Evolutionary conservation across 30 jellyfish, hydroid and myxozoan species (phyloP).

Genomic region (Pelagia noctiluca): DNA sequence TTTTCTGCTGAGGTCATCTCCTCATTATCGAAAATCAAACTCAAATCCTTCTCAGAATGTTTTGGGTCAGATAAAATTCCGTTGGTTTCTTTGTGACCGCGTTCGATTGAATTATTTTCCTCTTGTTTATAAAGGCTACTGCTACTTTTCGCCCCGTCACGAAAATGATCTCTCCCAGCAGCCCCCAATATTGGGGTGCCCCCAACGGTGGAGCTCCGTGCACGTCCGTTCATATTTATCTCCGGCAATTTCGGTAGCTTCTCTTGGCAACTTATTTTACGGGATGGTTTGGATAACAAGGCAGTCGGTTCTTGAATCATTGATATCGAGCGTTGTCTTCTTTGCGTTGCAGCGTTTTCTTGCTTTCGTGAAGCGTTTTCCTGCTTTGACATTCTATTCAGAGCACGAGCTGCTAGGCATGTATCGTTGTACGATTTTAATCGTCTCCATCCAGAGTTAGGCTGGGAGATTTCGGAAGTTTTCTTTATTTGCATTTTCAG

Average conservation of each 20-base stretch:
- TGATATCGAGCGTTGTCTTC: constrained; percentile 17
- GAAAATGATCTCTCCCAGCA: no score
- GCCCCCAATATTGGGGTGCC: no score
- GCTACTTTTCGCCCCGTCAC: no score
- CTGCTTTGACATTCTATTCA: neutral
- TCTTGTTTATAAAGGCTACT: no score
- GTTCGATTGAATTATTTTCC: no score
- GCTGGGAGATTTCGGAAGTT: neutral
- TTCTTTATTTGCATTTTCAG: neutral
- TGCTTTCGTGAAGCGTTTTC: neutral
- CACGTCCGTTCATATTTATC: neutral
- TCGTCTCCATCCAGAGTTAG: neutral
- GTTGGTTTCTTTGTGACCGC: no score
- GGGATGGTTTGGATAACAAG: no score
- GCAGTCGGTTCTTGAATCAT: neutral
- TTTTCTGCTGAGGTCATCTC: no score
- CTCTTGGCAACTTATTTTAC: neutral
- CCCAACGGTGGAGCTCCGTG: neutral
- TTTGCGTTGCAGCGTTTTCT: neutral
- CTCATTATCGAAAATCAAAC: no score
- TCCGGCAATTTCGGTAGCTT: neutral
- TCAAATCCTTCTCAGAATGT: no score
- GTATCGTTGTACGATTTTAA: neutral
- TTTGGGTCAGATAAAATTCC: no score
- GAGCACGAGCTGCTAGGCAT: neutral